phyloP scores from a whole-genome alignment of 2,888 invertebrate genomes.

The Candidula unifasciata region DNA sequence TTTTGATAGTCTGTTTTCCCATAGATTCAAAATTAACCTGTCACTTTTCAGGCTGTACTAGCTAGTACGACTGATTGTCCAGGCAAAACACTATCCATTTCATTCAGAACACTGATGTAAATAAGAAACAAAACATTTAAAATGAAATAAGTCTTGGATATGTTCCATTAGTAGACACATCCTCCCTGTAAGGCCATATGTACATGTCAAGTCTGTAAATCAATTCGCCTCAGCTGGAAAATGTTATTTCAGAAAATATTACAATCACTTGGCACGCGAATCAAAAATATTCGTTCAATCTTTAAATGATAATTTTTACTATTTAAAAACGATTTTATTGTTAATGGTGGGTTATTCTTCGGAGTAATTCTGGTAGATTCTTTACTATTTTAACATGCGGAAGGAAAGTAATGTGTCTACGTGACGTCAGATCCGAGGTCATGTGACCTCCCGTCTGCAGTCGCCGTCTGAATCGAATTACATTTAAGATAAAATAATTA shows the following conservation, averaged over 20 bases:
- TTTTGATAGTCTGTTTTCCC: slow-evolving; percentile 16
- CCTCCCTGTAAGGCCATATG: slow-evolving; percentile 47
- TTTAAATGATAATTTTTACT: neutral
- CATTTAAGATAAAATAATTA: slow-evolving; percentile 26
- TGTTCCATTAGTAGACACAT: slow-evolving; percentile 31
- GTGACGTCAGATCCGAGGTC: slow-evolving; percentile 43
- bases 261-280: neutral
- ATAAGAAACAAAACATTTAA: slow-evolving; percentile 19
- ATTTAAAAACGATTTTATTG: neutral
- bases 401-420: neutral
- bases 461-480: slow-evolving; percentile 25
- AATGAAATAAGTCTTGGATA: slow-evolving; percentile 18
- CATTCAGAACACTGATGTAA: neutral
- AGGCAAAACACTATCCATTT: slow-evolving; percentile 24
- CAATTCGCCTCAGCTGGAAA: slow-evolving; percentile 46
- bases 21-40: neutral
- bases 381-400: slow-evolving; percentile 21
- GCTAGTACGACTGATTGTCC: slow-evolving; percentile 17
- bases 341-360: neutral
- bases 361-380: neutral
- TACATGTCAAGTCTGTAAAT: slow-evolving; percentile 46
- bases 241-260: slow-evolving; percentile 26
- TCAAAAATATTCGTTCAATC: neutral
- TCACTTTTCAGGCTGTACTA: slow-evolving; percentile 25
- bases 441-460: slow-evolving; percentile 38